Percentiles rank a stretch among this genome's conserved stretches.
Conservation (phyloP, 2,888 invertebrate genomes). For the Protonemura montana region DNA sequence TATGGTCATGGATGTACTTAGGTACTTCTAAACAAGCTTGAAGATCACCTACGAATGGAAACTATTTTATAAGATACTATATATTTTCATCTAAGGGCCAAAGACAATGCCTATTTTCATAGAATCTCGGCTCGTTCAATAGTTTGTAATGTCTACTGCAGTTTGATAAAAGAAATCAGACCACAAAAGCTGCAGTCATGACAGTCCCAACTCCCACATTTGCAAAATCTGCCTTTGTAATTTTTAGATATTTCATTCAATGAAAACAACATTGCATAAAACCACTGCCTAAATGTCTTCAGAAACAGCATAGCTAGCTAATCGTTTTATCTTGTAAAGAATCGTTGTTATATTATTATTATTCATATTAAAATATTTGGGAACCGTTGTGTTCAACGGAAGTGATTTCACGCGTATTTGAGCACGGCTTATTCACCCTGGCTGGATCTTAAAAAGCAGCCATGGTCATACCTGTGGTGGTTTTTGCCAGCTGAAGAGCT, state of each 20-base stretch:
- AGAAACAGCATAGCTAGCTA: not conserved
- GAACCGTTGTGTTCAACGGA: too few relatives aligned
- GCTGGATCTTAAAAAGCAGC: too few relatives aligned
- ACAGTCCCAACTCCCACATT: not conserved
- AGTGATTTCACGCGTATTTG: too few relatives aligned
- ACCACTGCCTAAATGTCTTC: conserved; percentile 12
- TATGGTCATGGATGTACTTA: too few relatives aligned
- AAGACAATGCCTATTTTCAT: not conserved
- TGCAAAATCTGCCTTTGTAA: conserved; percentile 9
- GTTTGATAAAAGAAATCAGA: not conserved
- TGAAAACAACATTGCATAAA: not conserved
- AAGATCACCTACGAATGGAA: not conserved
- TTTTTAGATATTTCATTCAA: not conserved
- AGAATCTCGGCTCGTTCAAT: not conserved
- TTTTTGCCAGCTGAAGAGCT: too few relatives aligned
- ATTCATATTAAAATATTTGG: not conserved
- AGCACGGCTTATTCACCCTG: too few relatives aligned
- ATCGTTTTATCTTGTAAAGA: not conserved
- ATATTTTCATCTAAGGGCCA: not conserved
- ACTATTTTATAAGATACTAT: not conserved
- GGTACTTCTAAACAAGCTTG: too few relatives aligned
- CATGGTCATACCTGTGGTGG: too few relatives aligned
- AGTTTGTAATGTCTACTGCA: not conserved
- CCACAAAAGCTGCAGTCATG: too few relatives aligned
- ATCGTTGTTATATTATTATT: not conserved